Base-by-base conservation (phyloP, 1,140 invertebrate species). In the Pseudomyrmex concolor region DNA sequence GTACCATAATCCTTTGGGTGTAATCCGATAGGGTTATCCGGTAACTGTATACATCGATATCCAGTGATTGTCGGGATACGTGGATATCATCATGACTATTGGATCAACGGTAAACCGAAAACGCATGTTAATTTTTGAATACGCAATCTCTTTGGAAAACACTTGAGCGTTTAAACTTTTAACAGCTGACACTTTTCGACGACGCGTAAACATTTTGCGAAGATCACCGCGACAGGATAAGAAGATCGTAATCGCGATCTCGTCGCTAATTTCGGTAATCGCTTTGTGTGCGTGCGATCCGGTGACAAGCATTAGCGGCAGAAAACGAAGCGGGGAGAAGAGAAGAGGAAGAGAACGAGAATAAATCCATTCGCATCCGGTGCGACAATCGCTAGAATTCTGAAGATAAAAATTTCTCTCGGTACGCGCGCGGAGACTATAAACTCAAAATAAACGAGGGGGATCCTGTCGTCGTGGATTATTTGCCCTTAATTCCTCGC, bases 371-470 rank as follows among this genome's bases (percentile, higher is more conserved):
- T 80, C 54, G 54, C 54, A 43, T 66, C 68, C 19, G 64, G 54
- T 71, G 25, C 71, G 76, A 80, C 76, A 68, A 80, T 54, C 70
- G 76, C 66, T 80, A 66, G 67, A 80, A 71, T 71, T 48, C 43
- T 25, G 19, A 66, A 80, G 76, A 80, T 80, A 80, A 80, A 80
- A 80, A 80, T 80, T 78, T 80, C 76, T 60, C 54, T 55, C 55
- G 22, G 64, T 48, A 59, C 76, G 19, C 76, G 76, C 54, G 64
- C 19, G 64, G 54, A 78, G 76, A 59, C 76, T 80, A 71, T 80
- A 80, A 59, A 80, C 76, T 60, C 77, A 19, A 84, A 82, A 34
- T 82, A 57, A 84, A 72, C 83, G 60, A 43, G 66, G 25, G 48
- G 64, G 70, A 43, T 43, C n/a, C 50, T 17, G 22, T 48, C 63